Base-by-base conservation (phyloP, 1,140 invertebrate genomes). In the Euglossa dilemma region DNA sequence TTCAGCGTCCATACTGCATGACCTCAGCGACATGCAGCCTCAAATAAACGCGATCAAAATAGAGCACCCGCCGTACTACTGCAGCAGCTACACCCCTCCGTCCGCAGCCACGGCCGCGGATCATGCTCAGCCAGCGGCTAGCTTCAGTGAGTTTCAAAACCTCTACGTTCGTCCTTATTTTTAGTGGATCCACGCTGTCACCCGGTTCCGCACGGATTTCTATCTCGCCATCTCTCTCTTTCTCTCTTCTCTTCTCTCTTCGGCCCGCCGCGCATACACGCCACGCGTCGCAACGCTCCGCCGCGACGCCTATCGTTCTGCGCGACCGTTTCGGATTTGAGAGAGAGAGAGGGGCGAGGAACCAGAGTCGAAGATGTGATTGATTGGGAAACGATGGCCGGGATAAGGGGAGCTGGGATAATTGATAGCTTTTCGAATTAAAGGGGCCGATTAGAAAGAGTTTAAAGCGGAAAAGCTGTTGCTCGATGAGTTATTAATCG, bases 1-100 rank as follows among this genome's bases (percentile, higher is more conserved):
- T 96, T 92, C 96, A 99, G 98, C 98, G 90, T 99, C 98, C 92
- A 99, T 99, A 93, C 96, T 99, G 93, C 97, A 98, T 95, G 98
- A 98, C 94, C 96, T 97, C 73, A 97, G 96, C 93, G 97, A 97
- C 90, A 95, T 97, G 92, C 96, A 97, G 91, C 95, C 96, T 83
- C 96, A 97, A 91, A 96, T 97, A 90, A 97, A 97, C 91, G 96
- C 96, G 91, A 98, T 98, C 93, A 99, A 98, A 95, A 96, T 98
- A 95, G 98, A 98, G 95, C 97, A 97, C 91, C 96, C 97, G 88
- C 95, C 96, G 69, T 98, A 98, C 94, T 99, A 99, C 95, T 98
- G 97, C 95, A 98, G 97, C 91, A 98, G 97, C 95, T 98, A 98
- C 95, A 97, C 97, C 87, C 96, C 97, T 87, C 96, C 96, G 83